Percentiles rank a stretch among this genome's conserved stretches.
These are phyloP conservation scores for Magallana angulata DNA, from an alignment of 1,140 invertebrate species.

Conservation along the genomic window DNA sequence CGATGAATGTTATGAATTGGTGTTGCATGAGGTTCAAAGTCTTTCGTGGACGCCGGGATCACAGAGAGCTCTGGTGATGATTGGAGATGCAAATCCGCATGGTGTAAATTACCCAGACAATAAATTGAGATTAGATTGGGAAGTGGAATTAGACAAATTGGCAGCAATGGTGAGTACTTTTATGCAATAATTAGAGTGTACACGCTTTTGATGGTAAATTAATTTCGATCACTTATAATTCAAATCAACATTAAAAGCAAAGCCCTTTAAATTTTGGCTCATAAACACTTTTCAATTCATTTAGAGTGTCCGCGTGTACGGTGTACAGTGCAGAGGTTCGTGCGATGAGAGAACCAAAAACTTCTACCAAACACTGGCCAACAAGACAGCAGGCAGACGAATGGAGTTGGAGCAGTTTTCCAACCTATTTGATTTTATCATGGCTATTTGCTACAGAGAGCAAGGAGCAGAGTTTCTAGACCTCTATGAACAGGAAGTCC, in stretches of 20 bases:
- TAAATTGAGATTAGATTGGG: constrained; percentile 69
- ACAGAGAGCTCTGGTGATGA: constrained; percentile 70
- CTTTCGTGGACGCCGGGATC: constrained; percentile 62
- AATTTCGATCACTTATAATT: no score
- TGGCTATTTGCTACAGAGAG: constrained; percentile 73
- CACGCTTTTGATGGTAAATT: not conserved
- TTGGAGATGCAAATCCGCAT: constrained; percentile 70
- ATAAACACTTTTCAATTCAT: constrained; percentile 30
- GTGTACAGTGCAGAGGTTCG: constrained; percentile 50
- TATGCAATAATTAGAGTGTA: not conserved
- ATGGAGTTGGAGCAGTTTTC: constrained; percentile 60
- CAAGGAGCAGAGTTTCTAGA: constrained; percentile 63
- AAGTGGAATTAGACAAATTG: constrained; percentile 62
- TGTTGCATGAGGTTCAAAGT: constrained; percentile 66
- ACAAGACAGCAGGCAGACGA: constrained; percentile 56
- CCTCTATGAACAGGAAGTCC: constrained; percentile 62
- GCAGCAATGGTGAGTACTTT: constrained; percentile 52
- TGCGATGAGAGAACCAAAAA: constrained; percentile 33
- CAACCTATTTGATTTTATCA: constrained; percentile 70
- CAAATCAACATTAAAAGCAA: no score
- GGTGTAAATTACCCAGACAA: constrained; percentile 61
- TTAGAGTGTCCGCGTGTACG: constrained; percentile 61
- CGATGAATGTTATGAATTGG: constrained; percentile 73
- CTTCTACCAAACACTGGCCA: constrained; percentile 59
- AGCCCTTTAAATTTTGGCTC: no score